Evolutionary conservation across 2,888 invertebrate genomes (phyloP), one percentile per base, ranked within the genome.

Genomic region (Trisateles emortualis): DNA sequence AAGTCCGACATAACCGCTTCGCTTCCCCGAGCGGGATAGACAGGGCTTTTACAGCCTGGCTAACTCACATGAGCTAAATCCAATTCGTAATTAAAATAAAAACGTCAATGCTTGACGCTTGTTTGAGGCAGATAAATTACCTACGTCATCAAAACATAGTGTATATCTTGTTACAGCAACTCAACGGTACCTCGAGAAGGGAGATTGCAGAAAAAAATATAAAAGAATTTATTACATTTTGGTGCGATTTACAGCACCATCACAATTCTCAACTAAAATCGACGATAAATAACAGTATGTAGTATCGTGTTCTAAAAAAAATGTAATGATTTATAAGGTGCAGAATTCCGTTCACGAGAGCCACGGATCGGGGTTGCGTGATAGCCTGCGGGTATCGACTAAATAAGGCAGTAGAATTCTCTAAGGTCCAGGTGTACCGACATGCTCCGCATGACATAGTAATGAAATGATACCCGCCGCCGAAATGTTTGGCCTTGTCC

Each of bases 261-360:
- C 13, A 35, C n/a, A 26, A 9, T 50, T 40, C 14, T 45, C 39
- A 19, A 49, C 19, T 26, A 4, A 36, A 44, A 47, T 45, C 24
- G 17, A 52, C 56, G 17, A 64, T 64, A 67, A 67, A 55, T 60
- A 57, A 61, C 54, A 30, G 19, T n/a, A n/a, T n/a, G n/a, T 33
- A 51, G 50, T 60, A 54, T 54, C 51, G 47, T 66, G 70, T 59
- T 65, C 55, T 57, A 49, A 64, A 77, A 76, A 71, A 56, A 51
- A 55, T 16, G 53, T 68, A 72, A 77, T 80, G 78, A 83, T 84
- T 83, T 84, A 83, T 80, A 71, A 76, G 65, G 61, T 73, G 74
- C 63, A 74, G 78, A 81, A 83, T 82, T 73, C 76, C 59, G 72
- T 73, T 71, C 76, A 72, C 61, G 52, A 38, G 26, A 62, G 52